phyloP scores from a whole-genome alignment of 2,888 invertebrate genomes.

The Drosophila incognita region DNA sequence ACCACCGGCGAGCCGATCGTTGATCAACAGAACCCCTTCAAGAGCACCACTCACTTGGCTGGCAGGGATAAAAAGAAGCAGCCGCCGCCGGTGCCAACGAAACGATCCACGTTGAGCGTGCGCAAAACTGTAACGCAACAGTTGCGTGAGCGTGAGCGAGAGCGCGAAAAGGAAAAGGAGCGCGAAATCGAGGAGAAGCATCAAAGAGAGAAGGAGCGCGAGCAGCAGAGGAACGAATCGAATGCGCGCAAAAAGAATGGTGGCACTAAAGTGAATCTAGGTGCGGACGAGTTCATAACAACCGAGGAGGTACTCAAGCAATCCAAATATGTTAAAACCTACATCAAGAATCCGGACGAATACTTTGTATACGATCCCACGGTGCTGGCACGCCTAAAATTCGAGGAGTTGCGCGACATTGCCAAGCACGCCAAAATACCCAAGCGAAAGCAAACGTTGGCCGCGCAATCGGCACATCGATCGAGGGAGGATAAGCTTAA shows the following conservation, averaged over 20 bases:
- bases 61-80: constrained; percentile 62
- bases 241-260: constrained; percentile 50
- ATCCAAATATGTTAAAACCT: constrained; percentile 85
- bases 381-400: constrained; percentile 82
- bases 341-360: constrained; percentile 85
- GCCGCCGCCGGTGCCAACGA: constrained; percentile 81
- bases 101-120: constrained; percentile 79
- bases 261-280: constrained; percentile 12
- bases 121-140: constrained; percentile 76
- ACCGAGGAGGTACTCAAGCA: constrained; percentile 85
- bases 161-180: constrained; percentile 45
- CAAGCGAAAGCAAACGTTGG: constrained; percentile 59
- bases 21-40: constrained; percentile 85
- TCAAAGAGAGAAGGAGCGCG: constrained; percentile 37
- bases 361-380: constrained; percentile 84
- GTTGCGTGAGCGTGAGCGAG: constrained; percentile 70
- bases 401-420: constrained; percentile 81
- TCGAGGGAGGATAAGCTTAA: constrained; percentile 14
- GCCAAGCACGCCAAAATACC: constrained; percentile 62
- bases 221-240: constrained; percentile 55
- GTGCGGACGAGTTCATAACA: constrained; percentile 81
- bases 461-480: constrained; percentile 20
- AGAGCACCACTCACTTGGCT: constrained; percentile 57
- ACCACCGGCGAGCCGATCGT: constrained; percentile 84
- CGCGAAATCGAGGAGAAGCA: constrained; percentile 52